These are phyloP conservation scores for Drosophila grimshawi DNA, from an alignment of 1,140 invertebrate species.

Conservation along the genomic window DNA sequence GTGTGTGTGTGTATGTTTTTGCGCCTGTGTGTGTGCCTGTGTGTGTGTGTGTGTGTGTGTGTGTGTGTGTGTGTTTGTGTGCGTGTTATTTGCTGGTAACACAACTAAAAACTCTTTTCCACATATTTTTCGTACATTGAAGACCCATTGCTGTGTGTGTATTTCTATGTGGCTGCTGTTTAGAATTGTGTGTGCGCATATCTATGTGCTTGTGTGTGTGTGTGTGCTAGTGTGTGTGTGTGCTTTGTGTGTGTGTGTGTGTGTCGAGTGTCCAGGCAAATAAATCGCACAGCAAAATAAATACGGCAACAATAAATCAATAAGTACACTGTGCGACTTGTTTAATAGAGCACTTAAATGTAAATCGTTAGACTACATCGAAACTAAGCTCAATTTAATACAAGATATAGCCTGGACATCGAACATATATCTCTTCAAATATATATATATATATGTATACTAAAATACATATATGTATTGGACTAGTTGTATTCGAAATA, in stretches of 20 bases:
- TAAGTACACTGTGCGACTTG: conserved; percentile 60
- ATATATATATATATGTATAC: too few species aligned
- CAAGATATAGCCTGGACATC: too few species aligned
- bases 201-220: neutral
- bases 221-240: conserved; percentile 22
- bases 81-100: conserved; percentile 62
- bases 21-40: neutral
- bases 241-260: conserved; percentile 9
- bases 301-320: conserved; percentile 71
- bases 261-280: conserved; percentile 48
- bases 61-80: conserved; percentile 26
- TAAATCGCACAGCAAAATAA: conserved; percentile 72
- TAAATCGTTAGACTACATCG: neutral
- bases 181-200: conserved; percentile 44
- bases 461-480: neutral
- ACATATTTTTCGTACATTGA: conserved; percentile 55
- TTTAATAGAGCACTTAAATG: conserved; percentile 21
- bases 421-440: too few species aligned
- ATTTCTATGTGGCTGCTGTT: conserved; percentile 51
- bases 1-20: conserved; percentile 11
- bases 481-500: neutral
- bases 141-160: conserved; percentile 23
- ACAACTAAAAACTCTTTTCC: conserved; percentile 70
- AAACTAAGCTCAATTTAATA: neutral
- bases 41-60: conserved; percentile 47